Evolutionary conservation across 1,140 invertebrate genomes (phyloP).

Genomic region (Agraylea sexmaculata): DNA sequence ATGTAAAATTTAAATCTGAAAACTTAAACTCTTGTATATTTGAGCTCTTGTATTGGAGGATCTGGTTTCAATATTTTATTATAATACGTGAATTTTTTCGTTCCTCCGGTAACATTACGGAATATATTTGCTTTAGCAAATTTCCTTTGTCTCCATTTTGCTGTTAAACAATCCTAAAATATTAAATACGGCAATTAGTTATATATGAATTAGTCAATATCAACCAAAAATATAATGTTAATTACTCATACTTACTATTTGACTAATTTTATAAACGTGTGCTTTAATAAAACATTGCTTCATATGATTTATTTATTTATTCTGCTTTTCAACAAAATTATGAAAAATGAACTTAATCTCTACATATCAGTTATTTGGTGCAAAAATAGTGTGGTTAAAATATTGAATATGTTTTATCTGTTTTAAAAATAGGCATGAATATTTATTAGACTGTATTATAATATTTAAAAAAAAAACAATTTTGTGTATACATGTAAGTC

Average conservation of each 20-base stretch:
- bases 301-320: too few species aligned
- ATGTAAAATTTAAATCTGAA: too few species aligned
- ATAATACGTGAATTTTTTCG: conserved; percentile 18
- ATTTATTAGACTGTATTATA: background rate
- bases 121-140: background rate
- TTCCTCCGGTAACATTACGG: conserved; percentile 2
- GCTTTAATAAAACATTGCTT: conserved; percentile 3
- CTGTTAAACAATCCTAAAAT: background rate
- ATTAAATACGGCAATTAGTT: background rate
- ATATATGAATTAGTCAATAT: background rate
- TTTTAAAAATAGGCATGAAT: background rate
- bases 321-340: too few species aligned
- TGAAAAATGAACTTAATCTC: background rate
- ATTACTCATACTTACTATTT: background rate
- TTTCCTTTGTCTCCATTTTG: background rate
- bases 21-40: too few species aligned
- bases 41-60: too few species aligned
- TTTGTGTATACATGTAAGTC: background rate
- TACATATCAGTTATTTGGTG: background rate
- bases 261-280: background rate
- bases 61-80: conserved; percentile 17
- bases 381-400: background rate
- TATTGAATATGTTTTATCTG: background rate
- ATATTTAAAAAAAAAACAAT: background rate
- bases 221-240: background rate